Evolutionary conservation across 2,888 invertebrate genomes (phyloP), one percentile per base, ranked within the genome.

Genomic region (Stenoptilia bipunctidactyla): DNA sequence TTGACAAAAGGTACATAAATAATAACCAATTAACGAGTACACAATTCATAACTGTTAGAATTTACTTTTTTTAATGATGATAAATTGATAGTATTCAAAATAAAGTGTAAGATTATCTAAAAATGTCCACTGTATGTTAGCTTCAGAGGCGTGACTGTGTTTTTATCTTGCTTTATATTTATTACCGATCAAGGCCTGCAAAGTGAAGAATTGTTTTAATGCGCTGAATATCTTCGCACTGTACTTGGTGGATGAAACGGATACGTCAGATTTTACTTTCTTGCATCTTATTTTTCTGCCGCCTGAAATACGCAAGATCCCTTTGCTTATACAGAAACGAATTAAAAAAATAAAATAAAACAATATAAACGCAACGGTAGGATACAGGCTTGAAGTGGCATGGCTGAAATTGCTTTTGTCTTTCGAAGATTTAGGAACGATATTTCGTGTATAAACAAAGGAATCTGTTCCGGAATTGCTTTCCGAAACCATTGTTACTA

Each of bases 171-270:
- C 76, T 74, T 80, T 80, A 68, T 62, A 76, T 64, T 79, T 80
- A 63, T 69, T 74, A 60, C 80, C 77, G 54, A 72, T 67, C 61
- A 74, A 53, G 56, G 82, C 75, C 70, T 80, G 82, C 54, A 76
- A 75, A 67, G 77, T 83, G 76, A 79, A 83, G 66, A 77, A 79
- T 58, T 79, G 79, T 80, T 80, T 83, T 70, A 83, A 56, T 64
- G 80, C 80, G 65, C 61, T 75, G 61, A 82, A 71, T 53, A 83
- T 79, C 72, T 70, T 79, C 65, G 70, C 66, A 52, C 76, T 79
- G 62, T 76, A 76, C 66, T 77, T 82, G 45, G 68, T 68, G 40
- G 82, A 77, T 48, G 57, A 58, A 50, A 82, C 66, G 48, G 80
- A 82, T 33, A 76, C 71, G 56, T 80, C 74, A 56, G 82, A 82